Evolutionary conservation across 2,888 invertebrate species (phyloP).

Genomic region (Digitonthophagus gazella): DNA sequence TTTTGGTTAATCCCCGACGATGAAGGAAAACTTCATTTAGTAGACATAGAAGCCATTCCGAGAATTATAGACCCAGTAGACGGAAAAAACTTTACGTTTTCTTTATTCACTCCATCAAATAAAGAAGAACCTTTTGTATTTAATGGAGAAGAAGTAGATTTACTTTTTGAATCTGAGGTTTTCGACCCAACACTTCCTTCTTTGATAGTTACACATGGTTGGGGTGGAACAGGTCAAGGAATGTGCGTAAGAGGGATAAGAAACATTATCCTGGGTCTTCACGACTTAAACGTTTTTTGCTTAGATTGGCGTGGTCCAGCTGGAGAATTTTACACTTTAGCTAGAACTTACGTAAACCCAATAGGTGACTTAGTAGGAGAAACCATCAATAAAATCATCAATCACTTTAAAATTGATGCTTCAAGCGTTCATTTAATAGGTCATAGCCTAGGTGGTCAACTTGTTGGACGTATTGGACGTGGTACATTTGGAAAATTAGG

Average conservation of each 20-base stretch:
- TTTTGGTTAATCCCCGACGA: slow-evolving; percentile 24
- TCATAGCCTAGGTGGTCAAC: slow-evolving; percentile 27
- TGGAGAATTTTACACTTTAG: slow-evolving; percentile 26
- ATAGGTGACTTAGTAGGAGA: slow-evolving; percentile 28
- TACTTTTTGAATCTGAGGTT: slow-evolving; percentile 15
- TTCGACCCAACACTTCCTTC: slow-evolving; percentile 26
- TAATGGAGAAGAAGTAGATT: slow-evolving; percentile 23
- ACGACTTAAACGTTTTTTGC: slow-evolving; percentile 30
- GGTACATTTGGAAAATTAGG: slow-evolving; percentile 28
- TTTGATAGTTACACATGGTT: slow-evolving; percentile 31
- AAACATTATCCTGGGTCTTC: slow-evolving; percentile 23
- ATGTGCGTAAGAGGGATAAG: slow-evolving; percentile 17
- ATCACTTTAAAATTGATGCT: slow-evolving; percentile 18
- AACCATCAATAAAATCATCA: slow-evolving; percentile 27
- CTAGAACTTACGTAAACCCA: slow-evolving; percentile 25
- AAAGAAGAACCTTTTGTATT: slow-evolving; percentile 15
- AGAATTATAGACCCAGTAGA: slow-evolving; percentile 23
- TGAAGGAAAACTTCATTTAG: slow-evolving; percentile 21
- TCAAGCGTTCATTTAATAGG: slow-evolving; percentile 23
- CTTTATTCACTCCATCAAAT: slow-evolving; percentile 20
- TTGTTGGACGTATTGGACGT: slow-evolving; percentile 53
- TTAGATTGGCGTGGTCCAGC: slow-evolving; percentile 30
- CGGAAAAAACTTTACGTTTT: slow-evolving; percentile 20
- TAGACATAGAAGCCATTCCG: slow-evolving; percentile 17
- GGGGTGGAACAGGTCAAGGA: slow-evolving; percentile 27